Evolutionary conservation across 2,888 invertebrate genomes (phyloP), one percentile per base, ranked within the genome.

Genomic region (Perithous albicinctus): DNA sequence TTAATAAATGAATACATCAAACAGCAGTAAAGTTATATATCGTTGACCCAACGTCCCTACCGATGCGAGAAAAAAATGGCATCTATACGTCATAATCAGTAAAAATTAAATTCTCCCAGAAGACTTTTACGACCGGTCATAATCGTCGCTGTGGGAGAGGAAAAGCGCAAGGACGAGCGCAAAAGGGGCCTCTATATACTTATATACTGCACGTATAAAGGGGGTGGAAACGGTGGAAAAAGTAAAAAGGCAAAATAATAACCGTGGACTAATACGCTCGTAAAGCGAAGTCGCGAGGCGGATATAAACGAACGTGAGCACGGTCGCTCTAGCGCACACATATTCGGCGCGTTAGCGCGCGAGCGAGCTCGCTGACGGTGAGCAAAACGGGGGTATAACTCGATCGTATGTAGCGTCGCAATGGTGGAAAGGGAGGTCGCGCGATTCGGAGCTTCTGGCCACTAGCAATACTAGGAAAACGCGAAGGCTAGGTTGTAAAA

Each of bases 401-500:
- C 63, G 63, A 74, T 74, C 74, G 48, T 69, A 69, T 48, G 70
- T 67, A 43, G 18, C 32, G 43, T 43, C 10, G 77, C 59, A 41
- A 32, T 4, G 61, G 51, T 20, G 41, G 41, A 18, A 32, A 10
- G 51, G 51, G 23, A 10, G 23, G 5, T 12, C 1, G 2, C 15
- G 59, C 59, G 59, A 59, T 54, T 51, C 26, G 18, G 38, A 35
- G 15, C 64, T 12, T 15, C 8, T 6, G 3, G 29, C 63, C 38
- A 35, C 41, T 48, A 51, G 61, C 74, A 64, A 51, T 18, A 32
- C 43, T 32, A 20, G 61, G 35, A 73, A 75, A 78, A 70, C 63
- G 43, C 23, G 78, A 80, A 73, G 32, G 64, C 51, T 54, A 23
- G 70, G 81, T 67, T 78, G 75, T 86, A 84, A 88, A 88, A 87